These are phyloP conservation scores for Crotalus viridis DNA, from an alignment of 2,113 vertebrate species.

Conservation along the genomic window DNA sequence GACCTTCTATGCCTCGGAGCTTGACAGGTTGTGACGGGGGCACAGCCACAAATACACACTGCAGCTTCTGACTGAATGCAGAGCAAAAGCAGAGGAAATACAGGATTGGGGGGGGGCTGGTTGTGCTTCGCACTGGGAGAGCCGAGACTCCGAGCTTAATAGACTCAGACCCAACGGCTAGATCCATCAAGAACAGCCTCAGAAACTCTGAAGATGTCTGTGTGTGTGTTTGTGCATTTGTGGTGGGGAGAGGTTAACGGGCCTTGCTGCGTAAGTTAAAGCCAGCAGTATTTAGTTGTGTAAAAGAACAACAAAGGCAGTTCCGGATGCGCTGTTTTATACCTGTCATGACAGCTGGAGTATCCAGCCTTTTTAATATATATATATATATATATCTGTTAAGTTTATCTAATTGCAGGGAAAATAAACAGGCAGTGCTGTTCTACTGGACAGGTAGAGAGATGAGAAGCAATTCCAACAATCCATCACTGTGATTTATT, in stretches of 20 bases:
- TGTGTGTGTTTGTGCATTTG: background rate
- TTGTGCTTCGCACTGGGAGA: background rate
- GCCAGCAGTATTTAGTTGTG: background rate
- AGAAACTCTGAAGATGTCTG: background rate
- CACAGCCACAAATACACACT: background rate
- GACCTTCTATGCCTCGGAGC: background rate
- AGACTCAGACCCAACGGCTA: background rate
- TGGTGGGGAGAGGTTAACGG: background rate
- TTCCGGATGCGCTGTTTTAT: background rate
- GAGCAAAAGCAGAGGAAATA: background rate
- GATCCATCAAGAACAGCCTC: background rate
- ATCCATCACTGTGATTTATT: background rate
- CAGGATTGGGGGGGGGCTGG: background rate
- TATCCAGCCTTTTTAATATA: background rate
- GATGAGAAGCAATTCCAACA: background rate
- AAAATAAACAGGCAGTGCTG: slow-evolving; percentile 45
- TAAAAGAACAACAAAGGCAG: background rate
- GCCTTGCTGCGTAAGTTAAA: background rate
- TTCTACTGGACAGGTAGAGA: background rate
- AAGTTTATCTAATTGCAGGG: slow-evolving; percentile 45
- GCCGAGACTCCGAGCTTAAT: background rate
- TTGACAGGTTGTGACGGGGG: background rate
- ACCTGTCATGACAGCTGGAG: background rate
- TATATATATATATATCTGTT: background rate
- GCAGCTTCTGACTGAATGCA: background rate